Percentiles rank a stretch among this genome's conserved stretches.
These are phyloP conservation scores for Intellagama lesueurii DNA, from an alignment of 2,797 vertebrate species.

Conservation along the genomic window DNA sequence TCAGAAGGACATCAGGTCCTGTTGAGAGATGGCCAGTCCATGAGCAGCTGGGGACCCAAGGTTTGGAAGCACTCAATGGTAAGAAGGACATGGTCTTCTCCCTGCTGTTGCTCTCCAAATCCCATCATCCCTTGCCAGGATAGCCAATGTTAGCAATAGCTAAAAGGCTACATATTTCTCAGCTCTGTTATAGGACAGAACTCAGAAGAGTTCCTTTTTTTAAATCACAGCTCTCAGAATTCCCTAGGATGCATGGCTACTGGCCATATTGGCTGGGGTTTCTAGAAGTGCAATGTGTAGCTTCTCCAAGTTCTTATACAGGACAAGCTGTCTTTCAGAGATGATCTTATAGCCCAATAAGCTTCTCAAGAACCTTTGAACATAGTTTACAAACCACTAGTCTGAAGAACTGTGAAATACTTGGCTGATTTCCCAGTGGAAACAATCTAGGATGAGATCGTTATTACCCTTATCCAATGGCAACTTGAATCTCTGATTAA, in stretches of 20 bases:
- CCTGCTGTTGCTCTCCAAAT: not conserved
- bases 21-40: no score
- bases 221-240: no score
- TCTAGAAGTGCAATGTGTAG: no score
- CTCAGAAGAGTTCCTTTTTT: no score
- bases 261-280: no score
- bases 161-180: not conserved
- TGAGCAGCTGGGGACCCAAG: no score
- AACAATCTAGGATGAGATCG: slow-evolving; percentile 21
- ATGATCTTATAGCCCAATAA: not conserved
- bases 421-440: slow-evolving; percentile 60
- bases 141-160: not conserved
- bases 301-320: not conserved
- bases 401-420: slow-evolving; percentile 46
- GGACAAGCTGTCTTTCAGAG: not conserved
- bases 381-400: slow-evolving; percentile 1
- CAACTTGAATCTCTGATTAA: slow-evolving; percentile 58
- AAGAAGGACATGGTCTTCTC: not conserved
- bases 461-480: slow-evolving; percentile 47
- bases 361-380: not conserved
- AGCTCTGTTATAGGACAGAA: no score
- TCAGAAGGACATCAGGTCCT: no score
- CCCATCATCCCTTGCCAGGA: not conserved
- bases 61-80: not conserved
- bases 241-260: no score